These are phyloP conservation scores for Chloroclysta siterata DNA, from an alignment of 2,888 invertebrate species.

Conservation along the genomic window DNA sequence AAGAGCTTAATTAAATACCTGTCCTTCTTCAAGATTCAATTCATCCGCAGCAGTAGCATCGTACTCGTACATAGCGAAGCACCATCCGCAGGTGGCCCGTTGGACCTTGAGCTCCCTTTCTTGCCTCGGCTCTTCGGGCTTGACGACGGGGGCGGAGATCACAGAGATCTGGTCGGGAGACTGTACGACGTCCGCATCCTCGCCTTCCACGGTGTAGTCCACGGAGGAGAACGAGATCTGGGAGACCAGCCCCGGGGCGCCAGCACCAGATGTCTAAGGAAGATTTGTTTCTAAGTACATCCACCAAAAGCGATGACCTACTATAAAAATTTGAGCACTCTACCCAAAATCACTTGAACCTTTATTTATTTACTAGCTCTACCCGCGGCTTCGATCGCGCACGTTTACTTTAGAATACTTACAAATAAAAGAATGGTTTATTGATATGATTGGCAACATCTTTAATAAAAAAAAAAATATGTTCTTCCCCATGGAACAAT, in stretches of 20 bases:
- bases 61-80: constrained; percentile 97
- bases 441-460: no score
- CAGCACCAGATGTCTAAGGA: constrained; percentile 56
- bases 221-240: constrained; percentile 97
- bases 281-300: not conserved
- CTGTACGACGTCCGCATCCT: constrained; percentile 89
- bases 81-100: constrained; percentile 83
- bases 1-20: constrained; percentile 62
- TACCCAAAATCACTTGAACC: no score
- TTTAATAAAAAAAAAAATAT: no score
- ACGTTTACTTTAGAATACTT: no score
- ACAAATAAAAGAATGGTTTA: no score
- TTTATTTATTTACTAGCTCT: no score
- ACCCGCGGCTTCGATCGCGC: no score
- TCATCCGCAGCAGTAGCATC: constrained; percentile 96
- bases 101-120: constrained; percentile 31
- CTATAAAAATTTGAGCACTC: no score
- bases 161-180: constrained; percentile 89
- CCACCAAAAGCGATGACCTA: no score
- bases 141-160: constrained; percentile 85
- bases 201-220: constrained; percentile 95
- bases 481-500: no score
- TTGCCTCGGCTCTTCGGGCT: constrained; percentile 63
- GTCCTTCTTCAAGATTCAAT: constrained; percentile 95
- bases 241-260: constrained; percentile 87